Evolutionary conservation across 2,113 vertebrate species (phyloP).

Genomic region (Clarias gariepinus): DNA sequence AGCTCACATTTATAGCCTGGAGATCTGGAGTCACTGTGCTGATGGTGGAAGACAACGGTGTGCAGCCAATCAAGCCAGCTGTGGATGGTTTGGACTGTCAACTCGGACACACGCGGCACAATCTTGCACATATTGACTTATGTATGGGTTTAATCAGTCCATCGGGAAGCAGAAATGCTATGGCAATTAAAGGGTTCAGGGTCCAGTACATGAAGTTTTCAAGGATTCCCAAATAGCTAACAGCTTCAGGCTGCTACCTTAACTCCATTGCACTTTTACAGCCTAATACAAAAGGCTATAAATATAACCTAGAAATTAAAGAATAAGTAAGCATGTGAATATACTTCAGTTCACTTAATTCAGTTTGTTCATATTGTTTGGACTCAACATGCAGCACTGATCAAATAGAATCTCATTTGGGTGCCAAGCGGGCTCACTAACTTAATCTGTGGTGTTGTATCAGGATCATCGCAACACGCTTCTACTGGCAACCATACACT

Average conservation of each 20-base stretch:
- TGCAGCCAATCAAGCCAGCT: background rate
- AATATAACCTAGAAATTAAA: background rate
- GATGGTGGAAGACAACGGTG: background rate
- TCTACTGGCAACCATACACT: background rate
- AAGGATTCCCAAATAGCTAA: no score
- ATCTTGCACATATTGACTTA: background rate
- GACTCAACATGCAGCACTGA: background rate
- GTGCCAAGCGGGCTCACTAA: background rate
- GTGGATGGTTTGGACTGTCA: background rate
- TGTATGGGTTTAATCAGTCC: background rate
- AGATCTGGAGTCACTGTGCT: background rate
- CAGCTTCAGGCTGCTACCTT: background rate
- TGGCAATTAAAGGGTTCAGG: no score
- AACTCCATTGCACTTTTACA: background rate
- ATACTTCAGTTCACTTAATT: constrained; percentile 1
- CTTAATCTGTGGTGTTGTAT: constrained; percentile 36
- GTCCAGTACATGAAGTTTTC: no score
- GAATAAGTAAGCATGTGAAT: background rate
- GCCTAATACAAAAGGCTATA: background rate
- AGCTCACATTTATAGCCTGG: background rate
- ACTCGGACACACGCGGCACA: background rate
- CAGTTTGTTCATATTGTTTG: background rate
- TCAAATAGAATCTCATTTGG: constrained; percentile 10
- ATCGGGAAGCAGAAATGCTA: background rate
- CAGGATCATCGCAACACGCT: constrained; percentile 25